These are phyloP conservation scores for Phortica okadai DNA, from an alignment of 2,888 invertebrate genomes.

Conservation along the genomic window DNA sequence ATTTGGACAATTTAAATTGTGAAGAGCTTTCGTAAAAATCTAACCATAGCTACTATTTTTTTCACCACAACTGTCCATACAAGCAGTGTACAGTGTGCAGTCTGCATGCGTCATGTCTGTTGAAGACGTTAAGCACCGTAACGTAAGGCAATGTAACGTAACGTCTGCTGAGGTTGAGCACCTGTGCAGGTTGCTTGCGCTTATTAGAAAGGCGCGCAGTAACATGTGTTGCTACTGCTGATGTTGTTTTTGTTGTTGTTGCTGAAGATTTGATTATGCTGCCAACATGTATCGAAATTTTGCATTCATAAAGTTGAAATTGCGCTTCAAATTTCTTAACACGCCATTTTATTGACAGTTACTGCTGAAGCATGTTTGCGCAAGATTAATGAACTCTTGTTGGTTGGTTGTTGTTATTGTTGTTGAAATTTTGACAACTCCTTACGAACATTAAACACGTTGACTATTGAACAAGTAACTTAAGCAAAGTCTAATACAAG, in stretches of 20 bases:
- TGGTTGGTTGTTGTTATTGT: not conserved
- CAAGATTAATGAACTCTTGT: constrained; percentile 10
- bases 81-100: not conserved
- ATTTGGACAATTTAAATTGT: too few relatives aligned
- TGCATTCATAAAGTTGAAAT: constrained; percentile 53
- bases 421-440: too few relatives aligned
- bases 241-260: not conserved
- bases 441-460: too few relatives aligned
- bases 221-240: not conserved
- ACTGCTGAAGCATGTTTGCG: not conserved
- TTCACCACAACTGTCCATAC: not conserved
- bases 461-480: too few relatives aligned
- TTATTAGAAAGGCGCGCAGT: not conserved
- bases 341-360: constrained; percentile 37
- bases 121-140: not conserved
- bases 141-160: not conserved
- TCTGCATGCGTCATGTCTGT: not conserved
- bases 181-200: not conserved
- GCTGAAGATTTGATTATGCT: constrained; percentile 20
- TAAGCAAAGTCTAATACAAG: too few relatives aligned
- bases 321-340: constrained; percentile 49
- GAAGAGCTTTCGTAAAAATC: too few relatives aligned
- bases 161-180: not conserved
- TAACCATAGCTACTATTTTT: too few relatives aligned
- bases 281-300: constrained; percentile 38